Evolutionary conservation across 2,113 vertebrate genomes (phyloP), one percentile per base, ranked within the genome.

Genomic region (Engystomops pustulosus): DNA sequence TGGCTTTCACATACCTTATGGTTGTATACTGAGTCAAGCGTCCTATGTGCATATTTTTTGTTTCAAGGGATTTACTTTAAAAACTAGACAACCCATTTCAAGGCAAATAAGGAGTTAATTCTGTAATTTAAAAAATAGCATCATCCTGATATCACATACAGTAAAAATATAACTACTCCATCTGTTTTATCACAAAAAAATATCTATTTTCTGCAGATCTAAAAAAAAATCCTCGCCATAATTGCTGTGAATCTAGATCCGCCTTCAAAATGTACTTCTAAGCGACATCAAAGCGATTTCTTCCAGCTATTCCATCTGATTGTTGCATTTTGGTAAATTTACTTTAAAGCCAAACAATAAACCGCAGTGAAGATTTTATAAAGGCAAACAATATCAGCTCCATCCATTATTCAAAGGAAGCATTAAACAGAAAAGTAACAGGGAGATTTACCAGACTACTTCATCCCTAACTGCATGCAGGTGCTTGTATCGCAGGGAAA

Each of bases 331-430:
- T 27, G 44, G 32, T 65, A 18, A 9, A 51, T 69, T n/a, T 81
- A 69, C 53, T 47, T 53, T 18, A 81, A 81, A 81, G 45, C 65
- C 44, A 5, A 51, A 49, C 79, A 53, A 81, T 53, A 36, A 69
- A 65, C 36, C n/a, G 5, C 11, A 62, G 30, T 44, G 44, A 38
- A 9, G n/a, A 30, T 53, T 69, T 81, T 81, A 69, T 69, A 45
- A 18, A 51, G 32, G 68, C 41, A 36, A 81, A 81, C 27, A 53
- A 69, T 68, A 38, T 81, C 67, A 70, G 62, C 45, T 47, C 70
- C 23, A 69, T 47, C 62, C 65, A 69, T 81, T 81, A 69, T 81
- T 67, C 79, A 80, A 34, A 36, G 27, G 14, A 62, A 30, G 62
- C 47, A 27, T 79, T 79, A 79, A 62, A 62, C 2, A 62, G 53